Percentiles rank a stretch among this genome's conserved stretches.
Evolutionary conservation across 2,113 vertebrate species (phyloP).

Genomic region (Malurus melanocephalus): DNA sequence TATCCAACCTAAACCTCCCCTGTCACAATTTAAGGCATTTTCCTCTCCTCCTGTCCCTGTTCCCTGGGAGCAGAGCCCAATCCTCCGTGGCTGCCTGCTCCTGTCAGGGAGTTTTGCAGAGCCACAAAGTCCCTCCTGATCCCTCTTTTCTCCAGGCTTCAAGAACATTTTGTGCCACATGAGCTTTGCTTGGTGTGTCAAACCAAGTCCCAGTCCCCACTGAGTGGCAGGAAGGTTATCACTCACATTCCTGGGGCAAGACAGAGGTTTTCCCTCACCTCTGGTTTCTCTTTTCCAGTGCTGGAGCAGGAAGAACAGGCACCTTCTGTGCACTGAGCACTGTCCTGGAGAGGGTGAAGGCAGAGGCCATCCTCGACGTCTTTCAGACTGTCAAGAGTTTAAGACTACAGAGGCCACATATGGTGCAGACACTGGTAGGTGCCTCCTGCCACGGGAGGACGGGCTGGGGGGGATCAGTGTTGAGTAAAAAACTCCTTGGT

Average conservation of each 20-base stretch:
- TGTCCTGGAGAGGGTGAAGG: slow-evolving; percentile 95
- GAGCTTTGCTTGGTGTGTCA: not conserved
- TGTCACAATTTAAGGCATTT: rapidly evolving
- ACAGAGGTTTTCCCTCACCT: not conserved
- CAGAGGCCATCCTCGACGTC: slow-evolving; percentile 96
- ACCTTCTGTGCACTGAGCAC: slow-evolving; percentile 97
- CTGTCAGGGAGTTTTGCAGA: too few species aligned
- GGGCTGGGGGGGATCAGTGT: not conserved
- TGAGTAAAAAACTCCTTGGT: not conserved
- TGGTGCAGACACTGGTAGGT: slow-evolving; percentile 99
- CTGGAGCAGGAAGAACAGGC: slow-evolving; percentile 93
- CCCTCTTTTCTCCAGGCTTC: not conserved
- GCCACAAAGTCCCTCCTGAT: too few species aligned
- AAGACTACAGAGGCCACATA: slow-evolving; percentile 95
- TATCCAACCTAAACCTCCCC: not conserved
- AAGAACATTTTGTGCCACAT: not conserved
- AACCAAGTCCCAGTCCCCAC: not conserved
- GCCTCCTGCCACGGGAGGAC: not conserved
- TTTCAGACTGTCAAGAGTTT: slow-evolving; percentile 99
- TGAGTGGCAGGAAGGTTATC: not conserved
- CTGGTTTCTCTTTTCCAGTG: slow-evolving; percentile 72
- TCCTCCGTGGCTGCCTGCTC: rapidly evolving
- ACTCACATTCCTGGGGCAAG: not conserved
- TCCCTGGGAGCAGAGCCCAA: not conserved
- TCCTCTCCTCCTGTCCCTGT: not conserved